Percentiles rank a stretch among this genome's conserved stretches.
Conservation (phyloP, 2,797 vertebrate genomes). For the Poecilia picta region DNA sequence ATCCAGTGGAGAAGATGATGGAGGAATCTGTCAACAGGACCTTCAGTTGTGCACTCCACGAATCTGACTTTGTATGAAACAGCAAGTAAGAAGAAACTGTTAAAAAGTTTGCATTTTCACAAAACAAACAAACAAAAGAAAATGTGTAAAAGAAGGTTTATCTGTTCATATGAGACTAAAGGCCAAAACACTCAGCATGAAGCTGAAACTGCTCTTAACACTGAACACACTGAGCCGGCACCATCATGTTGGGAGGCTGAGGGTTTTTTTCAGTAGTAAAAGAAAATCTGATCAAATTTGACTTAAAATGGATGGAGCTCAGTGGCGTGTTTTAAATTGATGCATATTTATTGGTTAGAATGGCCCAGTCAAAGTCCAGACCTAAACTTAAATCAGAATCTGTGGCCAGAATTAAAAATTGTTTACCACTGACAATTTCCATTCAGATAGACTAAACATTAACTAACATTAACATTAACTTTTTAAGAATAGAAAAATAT, state of each 20-base stretch:
- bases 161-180: background rate
- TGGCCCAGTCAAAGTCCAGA: background rate
- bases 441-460: background rate
- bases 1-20: background rate
- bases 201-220: background rate
- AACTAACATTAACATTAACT: too few species aligned
- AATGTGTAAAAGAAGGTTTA: background rate
- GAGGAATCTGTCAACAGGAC: background rate
- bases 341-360: background rate
- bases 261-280: background rate
- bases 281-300: background rate
- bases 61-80: background rate
- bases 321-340: background rate
- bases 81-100: background rate
- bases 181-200: background rate
- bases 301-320: background rate
- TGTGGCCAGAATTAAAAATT: background rate
- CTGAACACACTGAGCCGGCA: background rate
- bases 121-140: background rate
- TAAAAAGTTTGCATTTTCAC: background rate
- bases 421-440: background rate
- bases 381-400: background rate
- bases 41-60: background rate
- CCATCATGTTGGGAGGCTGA: background rate
- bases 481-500: background rate